Conservation (phyloP, 2,888 invertebrate genomes). For the Agrochola circellaris region DNA sequence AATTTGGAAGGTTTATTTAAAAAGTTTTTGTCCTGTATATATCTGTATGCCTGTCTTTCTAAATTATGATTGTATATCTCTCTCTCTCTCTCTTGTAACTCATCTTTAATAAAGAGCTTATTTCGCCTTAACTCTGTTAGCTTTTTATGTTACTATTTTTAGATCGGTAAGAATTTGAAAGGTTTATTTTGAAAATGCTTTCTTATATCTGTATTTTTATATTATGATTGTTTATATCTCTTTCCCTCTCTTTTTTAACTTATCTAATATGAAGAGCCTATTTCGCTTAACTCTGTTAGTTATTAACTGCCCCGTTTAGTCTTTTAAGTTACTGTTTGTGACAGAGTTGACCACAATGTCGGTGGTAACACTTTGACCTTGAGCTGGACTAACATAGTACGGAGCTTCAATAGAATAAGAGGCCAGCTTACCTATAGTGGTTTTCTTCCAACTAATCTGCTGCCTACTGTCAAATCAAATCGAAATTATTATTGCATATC, state of each 20-base stretch:
- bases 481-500: no score
- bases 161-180: no score
- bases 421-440: no score
- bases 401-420: neutral
- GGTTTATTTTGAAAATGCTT: no score
- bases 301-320: neutral
- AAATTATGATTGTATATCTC: no score
- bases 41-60: neutral
- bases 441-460: no score
- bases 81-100: neutral
- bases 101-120: neutral
- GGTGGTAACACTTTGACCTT: neutral
- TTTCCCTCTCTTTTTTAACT: neutral
- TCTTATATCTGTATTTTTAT: no score
- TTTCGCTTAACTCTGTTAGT: neutral
- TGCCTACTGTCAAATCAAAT: neutral
- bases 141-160: no score
- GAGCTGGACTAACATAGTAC: neutral
- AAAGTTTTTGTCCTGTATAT: neutral
- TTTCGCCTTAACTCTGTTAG: neutral
- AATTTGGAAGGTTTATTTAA: neutral
- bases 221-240: no score
- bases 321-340: no score
- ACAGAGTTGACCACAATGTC: no score
- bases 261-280: neutral